Base-by-base conservation (phyloP, 2,797 vertebrate species). In the Anabas testudineus region DNA sequence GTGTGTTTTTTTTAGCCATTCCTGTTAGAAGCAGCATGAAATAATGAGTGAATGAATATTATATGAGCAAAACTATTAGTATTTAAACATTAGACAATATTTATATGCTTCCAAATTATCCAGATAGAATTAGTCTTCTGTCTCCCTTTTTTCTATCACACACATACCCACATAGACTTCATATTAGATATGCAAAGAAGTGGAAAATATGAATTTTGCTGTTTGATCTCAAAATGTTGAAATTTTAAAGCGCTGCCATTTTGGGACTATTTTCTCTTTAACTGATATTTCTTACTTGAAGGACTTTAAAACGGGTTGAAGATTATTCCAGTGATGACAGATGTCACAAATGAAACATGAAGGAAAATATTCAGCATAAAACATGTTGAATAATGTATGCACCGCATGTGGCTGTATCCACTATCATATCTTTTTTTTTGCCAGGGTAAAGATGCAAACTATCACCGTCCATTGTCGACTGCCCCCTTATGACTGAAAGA, bases 341-440 rank as follows among this genome's bases (percentile, higher is more conserved):
- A 80, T 81, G 76, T 68, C 51, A 14, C 66, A 79, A 88, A 91
- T 83, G 78, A 87, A 80, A 87, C 82, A 86, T 87, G 78, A 82
- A 84, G 73, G 61, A 61, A 86, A 82, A 83, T 78, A 83, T 74
- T 77, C 67, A 57, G 14, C 57, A 55, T 78, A 79, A 79, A 61
- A 74, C 64, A 61, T 48, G 55, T 71, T 88, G 60, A 90, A 88
- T 85, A 88, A 87, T 84, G 37, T 55, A 84, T 78, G 16, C 28
- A 52, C 63, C 67, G 68, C 75, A 76, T 59, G 28, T 55, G 22
- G 15, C 36, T 79, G 49, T 46, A 60, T 64, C 32, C 48, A 52
- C 42, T 55, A 67, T 51, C 74, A 58, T 72, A 34, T 32, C 54
- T 71, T 39, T 57, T 32, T 54, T 71, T 39, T 57, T 42, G 16